A percentile compares a stretch with the other conserved stretches of the same genome.
phyloP scores from a whole-genome alignment of 2,113 vertebrate species.

The Fulmarus glacialis region DNA sequence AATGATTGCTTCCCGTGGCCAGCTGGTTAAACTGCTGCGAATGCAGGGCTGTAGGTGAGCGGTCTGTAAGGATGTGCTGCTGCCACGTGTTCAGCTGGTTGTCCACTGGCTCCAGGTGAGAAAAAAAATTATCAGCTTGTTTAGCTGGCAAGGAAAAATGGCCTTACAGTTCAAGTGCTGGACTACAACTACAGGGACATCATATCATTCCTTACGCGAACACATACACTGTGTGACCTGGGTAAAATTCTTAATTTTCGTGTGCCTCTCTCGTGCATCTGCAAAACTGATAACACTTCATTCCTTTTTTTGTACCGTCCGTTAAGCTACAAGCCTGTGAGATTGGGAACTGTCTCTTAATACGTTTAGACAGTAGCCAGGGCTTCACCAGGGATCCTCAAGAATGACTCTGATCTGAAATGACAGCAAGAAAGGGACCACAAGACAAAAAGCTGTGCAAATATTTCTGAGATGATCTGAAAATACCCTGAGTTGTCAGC shows the following conservation, averaged over 20 bases:
- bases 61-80: neutral
- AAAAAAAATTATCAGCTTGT: neutral
- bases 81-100: neutral
- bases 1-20: neutral
- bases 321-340: neutral
- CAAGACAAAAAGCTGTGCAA: neutral
- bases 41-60: neutral
- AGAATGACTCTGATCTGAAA: neutral
- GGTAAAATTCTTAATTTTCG: neutral
- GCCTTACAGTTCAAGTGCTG: neutral
- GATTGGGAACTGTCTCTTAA: neutral
- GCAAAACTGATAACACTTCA: neutral
- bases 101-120: neutral
- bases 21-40: neutral
- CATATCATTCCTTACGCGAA: rapidly evolving
- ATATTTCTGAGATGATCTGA: neutral
- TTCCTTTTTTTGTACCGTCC: neutral
- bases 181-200: neutral
- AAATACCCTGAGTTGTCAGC: neutral
- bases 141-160: neutral
- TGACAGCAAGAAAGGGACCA: neutral
- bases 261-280: neutral
- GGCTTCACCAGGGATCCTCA: neutral
- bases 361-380: neutral
- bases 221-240: neutral